Conservation (phyloP, 2,113 vertebrate species). For the Lethenteron camtschaticum region DNA sequence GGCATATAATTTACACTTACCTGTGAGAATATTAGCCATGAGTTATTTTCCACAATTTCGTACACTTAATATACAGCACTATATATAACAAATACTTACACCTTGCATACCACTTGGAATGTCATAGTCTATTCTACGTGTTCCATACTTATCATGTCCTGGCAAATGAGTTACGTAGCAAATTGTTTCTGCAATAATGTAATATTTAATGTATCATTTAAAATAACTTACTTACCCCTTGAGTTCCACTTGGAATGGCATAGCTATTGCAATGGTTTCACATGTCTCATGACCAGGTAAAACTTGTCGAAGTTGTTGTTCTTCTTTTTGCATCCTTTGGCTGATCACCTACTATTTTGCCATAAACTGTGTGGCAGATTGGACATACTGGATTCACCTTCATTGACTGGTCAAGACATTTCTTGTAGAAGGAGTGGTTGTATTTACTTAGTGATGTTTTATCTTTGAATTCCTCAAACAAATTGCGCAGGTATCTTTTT, state of each 20-base stretch:
- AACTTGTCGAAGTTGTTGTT: neutral
- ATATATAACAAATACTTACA: neutral
- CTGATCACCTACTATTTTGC: neutral
- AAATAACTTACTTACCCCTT: too few relatives aligned
- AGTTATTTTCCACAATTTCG: too few relatives aligned
- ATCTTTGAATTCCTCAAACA: neutral
- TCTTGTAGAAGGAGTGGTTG: neutral
- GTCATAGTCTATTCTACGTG: neutral
- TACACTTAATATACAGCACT: too few relatives aligned
- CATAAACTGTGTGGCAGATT: neutral
- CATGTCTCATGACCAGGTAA: neutral
- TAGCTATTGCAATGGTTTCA: too few relatives aligned
- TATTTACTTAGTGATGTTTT: neutral
- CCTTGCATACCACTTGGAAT: conserved; percentile 4
- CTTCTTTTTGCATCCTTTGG: neutral
- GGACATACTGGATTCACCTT: neutral
- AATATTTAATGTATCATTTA: too few relatives aligned
- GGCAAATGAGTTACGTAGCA: too few relatives aligned
- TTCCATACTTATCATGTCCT: neutral
- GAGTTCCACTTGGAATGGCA: too few relatives aligned
- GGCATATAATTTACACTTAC: too few relatives aligned
- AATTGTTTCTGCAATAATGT: too few relatives aligned
- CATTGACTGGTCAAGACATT: neutral
- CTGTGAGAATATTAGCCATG: too few relatives aligned
- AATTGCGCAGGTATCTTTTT: neutral